Conservation (phyloP, 2,797 vertebrate species). For the Pangasius mekongensis region DNA sequence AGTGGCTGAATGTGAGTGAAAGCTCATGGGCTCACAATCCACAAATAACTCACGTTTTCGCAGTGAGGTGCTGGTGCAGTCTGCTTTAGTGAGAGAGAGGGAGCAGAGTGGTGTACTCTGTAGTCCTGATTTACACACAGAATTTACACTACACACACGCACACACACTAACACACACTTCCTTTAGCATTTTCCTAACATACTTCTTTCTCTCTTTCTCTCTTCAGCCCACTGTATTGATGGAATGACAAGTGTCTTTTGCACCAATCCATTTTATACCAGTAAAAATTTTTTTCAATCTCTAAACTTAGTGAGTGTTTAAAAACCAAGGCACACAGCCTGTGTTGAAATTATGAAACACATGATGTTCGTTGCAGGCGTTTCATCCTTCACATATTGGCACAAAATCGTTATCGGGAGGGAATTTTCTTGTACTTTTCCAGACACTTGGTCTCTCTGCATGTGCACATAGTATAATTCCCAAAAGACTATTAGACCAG, state of each 20-base stretch:
- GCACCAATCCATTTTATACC: neutral
- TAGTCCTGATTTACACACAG: slow-evolving; percentile 17
- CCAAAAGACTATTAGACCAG: slow-evolving; percentile 56
- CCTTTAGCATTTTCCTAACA: neutral
- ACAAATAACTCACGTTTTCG: slow-evolving; percentile 26
- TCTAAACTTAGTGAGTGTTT: slow-evolving; percentile 2
- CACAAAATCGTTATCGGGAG: slow-evolving; percentile 9
- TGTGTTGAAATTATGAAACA: neutral
- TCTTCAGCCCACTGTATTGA: neutral
- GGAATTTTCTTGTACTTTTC: slow-evolving; percentile 14
- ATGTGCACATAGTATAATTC: slow-evolving; percentile 45
- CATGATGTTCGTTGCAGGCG: neutral
- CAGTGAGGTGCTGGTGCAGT: slow-evolving; percentile 25
- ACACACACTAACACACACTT: slow-evolving; percentile 7
- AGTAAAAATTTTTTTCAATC: neutral
- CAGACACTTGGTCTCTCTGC: neutral
- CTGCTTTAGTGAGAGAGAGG: slow-evolving; percentile 13
- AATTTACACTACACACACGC: slow-evolving; percentile 33
- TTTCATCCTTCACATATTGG: neutral
- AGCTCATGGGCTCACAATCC: slow-evolving; percentile 29
- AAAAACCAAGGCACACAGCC: neutral
- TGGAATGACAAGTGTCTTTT: neutral
- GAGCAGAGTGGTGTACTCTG: slow-evolving; percentile 8
- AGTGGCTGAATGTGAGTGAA: slow-evolving; percentile 26
- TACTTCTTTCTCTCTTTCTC: neutral